phyloP scores from a whole-genome alignment of 2,797 vertebrate species.

The Siniperca obscura region DNA sequence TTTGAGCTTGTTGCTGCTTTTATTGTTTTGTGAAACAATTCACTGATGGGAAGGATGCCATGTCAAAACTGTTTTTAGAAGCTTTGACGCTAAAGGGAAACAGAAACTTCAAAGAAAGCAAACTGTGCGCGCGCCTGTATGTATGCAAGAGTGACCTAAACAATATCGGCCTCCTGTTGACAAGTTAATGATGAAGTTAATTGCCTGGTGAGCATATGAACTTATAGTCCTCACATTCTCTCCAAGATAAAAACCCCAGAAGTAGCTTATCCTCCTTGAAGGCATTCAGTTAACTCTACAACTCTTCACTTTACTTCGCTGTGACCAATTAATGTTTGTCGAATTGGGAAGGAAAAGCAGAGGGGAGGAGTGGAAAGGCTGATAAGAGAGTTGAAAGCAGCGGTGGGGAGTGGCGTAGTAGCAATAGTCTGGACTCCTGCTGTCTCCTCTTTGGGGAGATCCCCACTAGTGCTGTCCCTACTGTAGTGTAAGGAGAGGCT shows the following conservation, averaged over 20 bases:
- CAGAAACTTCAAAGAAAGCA: conserved; percentile 55
- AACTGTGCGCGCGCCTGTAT: conserved; percentile 1
- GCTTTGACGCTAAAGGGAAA: conserved; percentile 43
- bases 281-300: conserved; percentile 49
- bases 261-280: conserved; percentile 33
- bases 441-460: conserved; percentile 64
- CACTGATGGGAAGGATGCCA: conserved; percentile 34
- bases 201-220: conserved; percentile 73
- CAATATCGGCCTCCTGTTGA: conserved; percentile 73
- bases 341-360: conserved; percentile 47
- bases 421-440: conserved; percentile 53
- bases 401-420: conserved; percentile 32
- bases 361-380: conserved; percentile 41
- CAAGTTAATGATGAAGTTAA: conserved; percentile 72
- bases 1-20: conserved; percentile 44
- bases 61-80: conserved; percentile 50
- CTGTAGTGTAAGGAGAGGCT: conserved; percentile 50
- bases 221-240: conserved; percentile 52
- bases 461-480: conserved; percentile 56
- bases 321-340: conserved; percentile 60
- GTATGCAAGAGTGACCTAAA: conserved; percentile 37
- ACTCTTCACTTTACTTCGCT: conserved; percentile 42
- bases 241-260: conserved; percentile 45
- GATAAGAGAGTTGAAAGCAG: conserved; percentile 66
- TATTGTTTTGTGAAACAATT: conserved; percentile 60